A percentile compares a stretch with the other conserved stretches of the same genome.
These are phyloP conservation scores for Troilus luridus DNA, from an alignment of 2,888 invertebrate genomes.

Conservation along the genomic window DNA sequence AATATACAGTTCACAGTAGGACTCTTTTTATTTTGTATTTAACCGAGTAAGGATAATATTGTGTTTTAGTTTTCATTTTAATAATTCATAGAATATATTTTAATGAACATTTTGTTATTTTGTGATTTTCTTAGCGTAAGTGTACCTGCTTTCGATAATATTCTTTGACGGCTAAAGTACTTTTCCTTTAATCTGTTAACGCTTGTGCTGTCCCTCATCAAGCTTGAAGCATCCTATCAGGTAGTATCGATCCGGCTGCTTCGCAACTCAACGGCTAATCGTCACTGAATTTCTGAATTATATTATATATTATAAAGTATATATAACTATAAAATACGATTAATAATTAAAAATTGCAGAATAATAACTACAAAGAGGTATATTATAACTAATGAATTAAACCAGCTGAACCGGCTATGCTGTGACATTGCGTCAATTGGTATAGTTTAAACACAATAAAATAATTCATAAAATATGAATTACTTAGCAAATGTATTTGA, in stretches of 20 bases:
- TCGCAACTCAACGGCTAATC: not conserved
- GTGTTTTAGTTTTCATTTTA: not conserved
- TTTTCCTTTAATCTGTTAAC: constrained; percentile 37
- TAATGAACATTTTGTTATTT: not conserved
- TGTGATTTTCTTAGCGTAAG: not conserved
- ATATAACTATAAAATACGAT: too few species aligned
- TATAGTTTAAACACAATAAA: too few species aligned
- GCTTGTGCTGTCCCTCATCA: not conserved
- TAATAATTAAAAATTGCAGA: too few species aligned
- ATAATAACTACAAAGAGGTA: too few species aligned
- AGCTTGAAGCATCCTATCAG: not conserved
- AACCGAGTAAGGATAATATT: too few species aligned
- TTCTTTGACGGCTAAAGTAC: not conserved
- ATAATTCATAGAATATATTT: not conserved
- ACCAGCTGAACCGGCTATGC: too few species aligned
- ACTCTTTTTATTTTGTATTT: too few species aligned
- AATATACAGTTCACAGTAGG: too few species aligned
- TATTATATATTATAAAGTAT: not conserved
- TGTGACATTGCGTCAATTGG: too few species aligned
- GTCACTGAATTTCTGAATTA: not conserved
- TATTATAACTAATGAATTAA: too few species aligned
- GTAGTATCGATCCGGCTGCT: not conserved
- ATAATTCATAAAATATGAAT: too few species aligned
- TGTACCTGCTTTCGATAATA: not conserved
- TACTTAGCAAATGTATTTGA: too few species aligned